A percentile compares a stretch with the other conserved stretches of the same genome.
These are phyloP conservation scores for Burhinus bistriatus DNA, from an alignment of 2,113 vertebrate species.

Conservation along the genomic window DNA sequence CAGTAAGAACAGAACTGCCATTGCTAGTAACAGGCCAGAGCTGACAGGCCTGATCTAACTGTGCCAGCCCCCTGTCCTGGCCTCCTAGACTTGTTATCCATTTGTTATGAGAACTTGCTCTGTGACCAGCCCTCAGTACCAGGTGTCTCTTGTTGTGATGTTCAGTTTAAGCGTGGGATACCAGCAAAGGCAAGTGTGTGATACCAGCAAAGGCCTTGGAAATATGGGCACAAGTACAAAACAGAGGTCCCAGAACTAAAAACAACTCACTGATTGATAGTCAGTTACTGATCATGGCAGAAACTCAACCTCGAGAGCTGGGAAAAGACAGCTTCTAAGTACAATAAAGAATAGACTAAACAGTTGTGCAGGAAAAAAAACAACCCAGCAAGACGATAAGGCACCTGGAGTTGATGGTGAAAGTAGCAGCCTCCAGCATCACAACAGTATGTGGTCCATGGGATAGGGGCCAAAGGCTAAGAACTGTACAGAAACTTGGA, in stretches of 20 bases:
- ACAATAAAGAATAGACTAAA: background rate
- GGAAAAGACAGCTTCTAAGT: background rate
- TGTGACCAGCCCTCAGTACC: background rate
- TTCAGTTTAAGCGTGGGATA: background rate
- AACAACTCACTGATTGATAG: background rate
- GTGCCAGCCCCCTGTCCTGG: background rate
- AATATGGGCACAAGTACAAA: background rate
- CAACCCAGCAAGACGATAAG: background rate
- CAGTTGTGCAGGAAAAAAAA: background rate
- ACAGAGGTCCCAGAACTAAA: background rate
- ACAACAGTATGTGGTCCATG: background rate
- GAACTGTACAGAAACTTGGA: background rate
- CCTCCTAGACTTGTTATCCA: background rate
- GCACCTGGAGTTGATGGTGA: background rate
- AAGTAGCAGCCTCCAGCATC: background rate
- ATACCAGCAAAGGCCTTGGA: constrained; percentile 10
- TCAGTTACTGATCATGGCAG: background rate
- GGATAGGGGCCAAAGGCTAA: background rate
- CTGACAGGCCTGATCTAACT: background rate
- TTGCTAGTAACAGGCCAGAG: background rate
- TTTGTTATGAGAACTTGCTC: background rate
- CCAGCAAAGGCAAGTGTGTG: background rate
- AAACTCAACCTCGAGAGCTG: background rate
- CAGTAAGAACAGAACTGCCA: background rate
- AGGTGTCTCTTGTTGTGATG: background rate